Percentiles rank a stretch among this genome's conserved stretches.
Conservation (phyloP, 2,113 vertebrate genomes). For the Perognathus longimembris region DNA sequence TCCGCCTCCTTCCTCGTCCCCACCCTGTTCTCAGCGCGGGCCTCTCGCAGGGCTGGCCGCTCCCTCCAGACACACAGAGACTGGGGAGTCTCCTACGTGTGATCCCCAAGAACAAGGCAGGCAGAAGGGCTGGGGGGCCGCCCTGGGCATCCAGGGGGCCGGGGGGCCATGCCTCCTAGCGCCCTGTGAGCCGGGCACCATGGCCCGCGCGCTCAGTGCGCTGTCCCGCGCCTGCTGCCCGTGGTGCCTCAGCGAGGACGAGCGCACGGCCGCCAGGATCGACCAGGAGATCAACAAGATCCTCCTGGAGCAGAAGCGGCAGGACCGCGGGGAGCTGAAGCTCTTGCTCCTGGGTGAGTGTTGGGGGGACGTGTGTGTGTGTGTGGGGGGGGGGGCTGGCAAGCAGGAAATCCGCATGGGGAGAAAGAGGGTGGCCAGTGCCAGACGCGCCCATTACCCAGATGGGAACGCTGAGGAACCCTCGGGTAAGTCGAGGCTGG, state of each 20-base stretch:
- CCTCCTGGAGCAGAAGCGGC: conserved; percentile 89
- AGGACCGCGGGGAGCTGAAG: conserved; percentile 90
- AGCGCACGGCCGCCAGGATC: conserved; percentile 85
- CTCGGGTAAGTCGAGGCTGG: too few relatives aligned
- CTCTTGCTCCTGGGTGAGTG: conserved; percentile 92
- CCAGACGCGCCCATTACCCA: too few relatives aligned
- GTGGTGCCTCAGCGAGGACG: conserved; percentile 90
- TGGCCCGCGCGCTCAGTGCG: conserved; percentile 75
- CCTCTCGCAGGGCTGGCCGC: neutral
- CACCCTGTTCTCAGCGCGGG: neutral
- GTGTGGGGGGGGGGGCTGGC: too few relatives aligned
- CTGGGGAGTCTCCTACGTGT: neutral
- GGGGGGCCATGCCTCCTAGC: conserved; percentile 36
- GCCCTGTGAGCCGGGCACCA: conserved; percentile 11
- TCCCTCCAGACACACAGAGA: neutral
- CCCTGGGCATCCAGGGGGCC: neutral
- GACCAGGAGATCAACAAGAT: conserved; percentile 90
- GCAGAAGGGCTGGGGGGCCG: neutral
- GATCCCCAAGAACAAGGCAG: neutral
- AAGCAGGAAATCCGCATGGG: too few relatives aligned
- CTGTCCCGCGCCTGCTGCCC: conserved; percentile 84
- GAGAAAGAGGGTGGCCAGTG: neutral
- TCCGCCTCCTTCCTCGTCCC: neutral
- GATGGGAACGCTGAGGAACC: too few relatives aligned
- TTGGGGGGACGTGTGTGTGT: neutral